Conservation (phyloP, 1,140 invertebrate species). For the Zaprionus lachaisei region DNA sequence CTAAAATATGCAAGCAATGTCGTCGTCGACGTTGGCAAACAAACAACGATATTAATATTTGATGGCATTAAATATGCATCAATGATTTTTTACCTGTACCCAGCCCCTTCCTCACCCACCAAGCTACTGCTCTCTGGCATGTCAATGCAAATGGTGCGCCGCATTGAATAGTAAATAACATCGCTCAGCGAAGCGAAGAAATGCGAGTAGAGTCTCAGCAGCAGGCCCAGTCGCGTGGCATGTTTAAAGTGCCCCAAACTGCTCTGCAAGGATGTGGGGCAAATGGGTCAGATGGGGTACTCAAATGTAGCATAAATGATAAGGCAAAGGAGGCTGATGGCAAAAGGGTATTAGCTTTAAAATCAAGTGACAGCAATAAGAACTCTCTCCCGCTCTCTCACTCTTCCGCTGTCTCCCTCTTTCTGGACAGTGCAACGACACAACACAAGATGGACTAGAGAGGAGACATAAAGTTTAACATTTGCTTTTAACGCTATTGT, state of each 20-base stretch:
- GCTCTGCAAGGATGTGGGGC: background rate
- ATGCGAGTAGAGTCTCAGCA: background rate
- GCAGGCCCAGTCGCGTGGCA: conserved; percentile 3
- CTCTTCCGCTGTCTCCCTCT: background rate
- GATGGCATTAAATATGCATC: conserved; percentile 64
- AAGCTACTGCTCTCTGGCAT: conserved; percentile 14
- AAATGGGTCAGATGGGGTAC: conserved; percentile 41
- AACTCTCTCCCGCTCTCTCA: background rate
- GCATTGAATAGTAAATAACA: conserved; percentile 57
- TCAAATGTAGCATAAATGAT: conserved; percentile 41
- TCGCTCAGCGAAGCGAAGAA: conserved; percentile 38
- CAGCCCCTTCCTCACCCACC: background rate
- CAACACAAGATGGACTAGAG: background rate
- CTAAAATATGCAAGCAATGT: conserved; percentile 52
- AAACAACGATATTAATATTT: conserved; percentile 63
- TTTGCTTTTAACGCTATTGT: conserved; percentile 33
- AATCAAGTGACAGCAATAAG: background rate
- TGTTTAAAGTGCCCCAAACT: conserved; percentile 24
- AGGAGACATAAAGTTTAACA: conserved; percentile 1
- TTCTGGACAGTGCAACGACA: background rate
- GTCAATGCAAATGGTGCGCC: conserved; percentile 54
- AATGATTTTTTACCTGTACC: conserved; percentile 58
- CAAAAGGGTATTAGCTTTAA: background rate
- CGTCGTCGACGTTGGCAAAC: conserved; percentile 43
- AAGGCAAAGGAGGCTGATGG: conserved; percentile 3